phyloP scores from a whole-genome alignment of 1,140 invertebrate species.

The Parapsyche elsis region DNA sequence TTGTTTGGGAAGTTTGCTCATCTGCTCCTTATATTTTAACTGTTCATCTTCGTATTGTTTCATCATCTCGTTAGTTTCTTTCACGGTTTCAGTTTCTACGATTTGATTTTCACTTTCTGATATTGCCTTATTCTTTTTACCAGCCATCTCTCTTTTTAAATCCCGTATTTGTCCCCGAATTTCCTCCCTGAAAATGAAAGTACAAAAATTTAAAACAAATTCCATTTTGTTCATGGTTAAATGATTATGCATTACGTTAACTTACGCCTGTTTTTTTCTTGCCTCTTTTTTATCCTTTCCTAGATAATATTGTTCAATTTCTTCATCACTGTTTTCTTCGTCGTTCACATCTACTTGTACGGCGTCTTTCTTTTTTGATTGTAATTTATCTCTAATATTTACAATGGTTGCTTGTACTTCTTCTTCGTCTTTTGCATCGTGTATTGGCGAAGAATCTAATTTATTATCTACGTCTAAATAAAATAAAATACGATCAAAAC shows the following conservation, averaged over 20 bases:
- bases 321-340: slow-evolving; percentile 56
- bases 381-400: slow-evolving; percentile 68
- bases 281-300: slow-evolving; percentile 76
- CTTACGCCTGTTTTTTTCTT: slow-evolving; percentile 75
- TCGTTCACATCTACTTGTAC: slow-evolving; percentile 59
- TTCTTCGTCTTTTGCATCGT: slow-evolving; percentile 50
- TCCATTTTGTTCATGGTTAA: background rate
- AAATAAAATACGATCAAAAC: background rate
- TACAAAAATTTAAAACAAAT: background rate
- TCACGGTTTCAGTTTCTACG: slow-evolving; percentile 5
- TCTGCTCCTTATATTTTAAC: slow-evolving; percentile 79
- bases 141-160: slow-evolving; percentile 75
- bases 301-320: slow-evolving; percentile 71
- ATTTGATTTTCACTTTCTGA: slow-evolving; percentile 10
- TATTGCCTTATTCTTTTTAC: slow-evolving; percentile 33
- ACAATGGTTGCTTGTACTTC: slow-evolving; percentile 62
- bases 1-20: slow-evolving; percentile 76
- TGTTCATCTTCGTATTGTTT: slow-evolving; percentile 80
- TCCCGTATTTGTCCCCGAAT: slow-evolving; percentile 81
- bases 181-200: slow-evolving; percentile 72
- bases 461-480: slow-evolving; percentile 52
- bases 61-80: slow-evolving; percentile 72
- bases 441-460: background rate
- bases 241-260: slow-evolving; percentile 28
- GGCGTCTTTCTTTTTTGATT: slow-evolving; percentile 62